Base-by-base conservation (phyloP, 1,140 invertebrate species). In the Xylocopa sonorina region DNA sequence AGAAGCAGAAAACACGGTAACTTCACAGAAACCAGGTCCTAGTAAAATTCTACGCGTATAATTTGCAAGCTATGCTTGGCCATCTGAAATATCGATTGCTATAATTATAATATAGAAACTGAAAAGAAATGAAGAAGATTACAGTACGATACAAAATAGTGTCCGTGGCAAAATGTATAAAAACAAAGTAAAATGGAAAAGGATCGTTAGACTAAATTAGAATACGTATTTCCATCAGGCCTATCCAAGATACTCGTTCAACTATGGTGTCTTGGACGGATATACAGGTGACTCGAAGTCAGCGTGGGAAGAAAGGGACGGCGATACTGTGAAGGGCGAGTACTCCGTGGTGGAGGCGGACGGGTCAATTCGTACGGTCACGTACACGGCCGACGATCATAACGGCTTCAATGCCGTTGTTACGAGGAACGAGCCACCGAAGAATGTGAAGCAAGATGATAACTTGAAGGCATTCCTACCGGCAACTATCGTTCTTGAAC, bases 351-450 rank as follows among this genome's bases (percentile, higher is more conserved):
- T 94, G 3, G 94, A 94, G 84, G 94, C 94, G 24, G 94, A 95
- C 85, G 94, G 94, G 32, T 93, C 93, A 6, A 93, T 94, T 77
- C 91, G 94, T 62, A 94, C 94, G 6, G 95, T 96, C 57, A 94
- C 95, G 86, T 96, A 96, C 89, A 95, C 95, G 1, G 95, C 95
- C 32, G 96, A 96, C 88, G 95, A 96, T 78, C 94, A 95, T 83
- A 95, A 94, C 80, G 95, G 95, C 5, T 95, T 95, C 89, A 92
- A 92, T 34, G 92, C 92, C 3, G 88, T 92, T 6, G 90, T 92
- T 0, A 90, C 87, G 0, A 91, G 85, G 71, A 88, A 72, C 48
- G 86, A 88, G 14, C 87, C 89, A 5, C 81, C 76, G 1, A 88
- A 62, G 9, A 67, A 81, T 10, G 3, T 58, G 10, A 73, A 80